These are phyloP conservation scores for Mythimna pallens DNA, from an alignment of 2,888 invertebrate genomes.

Conservation along the genomic window DNA sequence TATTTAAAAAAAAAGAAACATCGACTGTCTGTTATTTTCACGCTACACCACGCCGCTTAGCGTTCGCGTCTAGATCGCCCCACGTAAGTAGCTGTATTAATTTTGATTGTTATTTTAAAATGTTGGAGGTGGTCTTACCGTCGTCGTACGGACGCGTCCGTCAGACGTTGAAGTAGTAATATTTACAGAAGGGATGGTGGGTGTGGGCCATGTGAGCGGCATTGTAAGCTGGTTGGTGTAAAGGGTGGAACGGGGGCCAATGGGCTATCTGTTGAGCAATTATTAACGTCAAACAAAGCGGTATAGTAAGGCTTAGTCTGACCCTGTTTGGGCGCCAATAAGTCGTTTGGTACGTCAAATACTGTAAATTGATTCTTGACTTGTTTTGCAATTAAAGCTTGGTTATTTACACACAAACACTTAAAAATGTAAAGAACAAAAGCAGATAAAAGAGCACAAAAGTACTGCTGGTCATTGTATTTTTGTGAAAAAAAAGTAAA, in stretches of 20 bases:
- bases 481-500: too few relatives aligned
- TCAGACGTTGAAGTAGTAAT: conserved; percentile 54
- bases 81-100: neutral
- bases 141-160: conserved; percentile 40
- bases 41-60: too few relatives aligned
- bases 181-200: conserved; percentile 55
- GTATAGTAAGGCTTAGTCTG: conserved; percentile 18
- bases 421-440: too few relatives aligned
- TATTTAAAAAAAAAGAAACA: too few relatives aligned
- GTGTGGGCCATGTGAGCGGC: conserved; percentile 56
- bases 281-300: conserved; percentile 31
- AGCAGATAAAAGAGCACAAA: too few relatives aligned
- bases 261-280: conserved; percentile 60
- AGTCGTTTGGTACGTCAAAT: neutral
- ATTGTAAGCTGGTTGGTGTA: conserved; percentile 61
- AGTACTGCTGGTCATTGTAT: neutral
- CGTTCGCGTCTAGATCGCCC: too few relatives aligned
- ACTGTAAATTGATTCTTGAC: neutral
- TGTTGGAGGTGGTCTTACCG: conserved; percentile 38
- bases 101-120: conserved; percentile 16
- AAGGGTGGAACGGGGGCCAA: conserved; percentile 56
- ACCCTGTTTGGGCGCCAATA: neutral
- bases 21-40: too few relatives aligned
- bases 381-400: neutral
- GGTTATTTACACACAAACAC: too few relatives aligned